A percentile compares a stretch with the other conserved stretches of the same genome.
phyloP scores from a whole-genome alignment of 2,113 vertebrate species.

The Trinectes maculatus region DNA sequence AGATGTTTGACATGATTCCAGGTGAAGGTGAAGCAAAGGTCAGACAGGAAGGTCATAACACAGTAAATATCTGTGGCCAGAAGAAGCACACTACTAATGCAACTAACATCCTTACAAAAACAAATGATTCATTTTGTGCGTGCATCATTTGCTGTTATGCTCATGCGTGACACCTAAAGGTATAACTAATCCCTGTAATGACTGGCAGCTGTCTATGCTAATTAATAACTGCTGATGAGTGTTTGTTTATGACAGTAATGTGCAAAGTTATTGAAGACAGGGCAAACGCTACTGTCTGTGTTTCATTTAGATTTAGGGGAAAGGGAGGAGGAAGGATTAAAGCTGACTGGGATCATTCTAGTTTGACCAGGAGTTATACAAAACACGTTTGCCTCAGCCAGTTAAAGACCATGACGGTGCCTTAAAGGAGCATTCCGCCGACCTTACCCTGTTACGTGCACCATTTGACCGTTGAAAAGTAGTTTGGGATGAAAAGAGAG shows the following conservation, averaged over 20 bases:
- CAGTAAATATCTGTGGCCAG: not conserved
- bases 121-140: not conserved
- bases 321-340: too few species aligned
- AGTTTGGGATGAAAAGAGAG: not conserved
- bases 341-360: not conserved
- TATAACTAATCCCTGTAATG: not conserved
- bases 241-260: slow-evolving; percentile 19
- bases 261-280: not conserved
- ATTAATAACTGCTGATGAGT: slow-evolving; percentile 5
- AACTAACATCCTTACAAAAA: not conserved
- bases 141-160: not conserved
- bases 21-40: not conserved
- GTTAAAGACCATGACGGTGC: not conserved
- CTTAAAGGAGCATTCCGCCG: not conserved
- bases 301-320: not conserved
- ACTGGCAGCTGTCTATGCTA: not conserved
- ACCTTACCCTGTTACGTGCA: too few species aligned
- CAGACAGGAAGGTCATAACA: not conserved
- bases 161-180: not conserved
- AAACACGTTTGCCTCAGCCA: not conserved
- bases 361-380: not conserved
- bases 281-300: not conserved
- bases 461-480: too few species aligned
- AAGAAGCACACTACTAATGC: too few species aligned
- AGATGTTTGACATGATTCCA: not conserved